Evolutionary conservation across 2,797 vertebrate species (phyloP).

Genomic region (Chelon auratus): DNA sequence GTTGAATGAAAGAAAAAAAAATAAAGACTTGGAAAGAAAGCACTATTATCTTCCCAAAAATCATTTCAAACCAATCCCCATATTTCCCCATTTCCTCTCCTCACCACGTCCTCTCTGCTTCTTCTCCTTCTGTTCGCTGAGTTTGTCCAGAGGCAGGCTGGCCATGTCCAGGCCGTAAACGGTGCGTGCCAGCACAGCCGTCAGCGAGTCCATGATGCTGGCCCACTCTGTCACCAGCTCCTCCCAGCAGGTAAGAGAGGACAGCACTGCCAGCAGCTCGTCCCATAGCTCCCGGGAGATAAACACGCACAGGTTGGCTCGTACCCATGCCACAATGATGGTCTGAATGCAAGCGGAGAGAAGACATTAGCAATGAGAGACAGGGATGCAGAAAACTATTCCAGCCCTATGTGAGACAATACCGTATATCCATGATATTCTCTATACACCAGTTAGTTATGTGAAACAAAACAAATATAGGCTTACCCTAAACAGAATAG

Average conservation of each 20-base stretch:
- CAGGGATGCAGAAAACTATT: neutral
- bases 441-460: neutral
- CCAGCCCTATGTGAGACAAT: neutral
- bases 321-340: slow-evolving; percentile 97
- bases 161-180: slow-evolving; percentile 97
- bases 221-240: slow-evolving; percentile 97
- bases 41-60: neutral
- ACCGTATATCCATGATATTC: neutral
- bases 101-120: slow-evolving; percentile 96
- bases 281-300: slow-evolving; percentile 99
- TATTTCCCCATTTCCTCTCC: slow-evolving; percentile 10
- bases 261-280: slow-evolving; percentile 93
- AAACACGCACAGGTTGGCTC: slow-evolving; percentile 95
- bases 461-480: neutral
- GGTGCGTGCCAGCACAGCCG: slow-evolving; percentile 92
- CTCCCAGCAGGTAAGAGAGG: slow-evolving; percentile 95
- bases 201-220: slow-evolving; percentile 98
- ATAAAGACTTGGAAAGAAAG: neutral
- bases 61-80: neutral
- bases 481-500: slow-evolving; percentile 94
- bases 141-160: slow-evolving; percentile 95
- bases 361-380: slow-evolving; percentile 36
- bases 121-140: slow-evolving; percentile 98
- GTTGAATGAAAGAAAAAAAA: neutral
- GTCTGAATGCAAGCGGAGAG: slow-evolving; percentile 83